Percentiles rank a stretch among this genome's conserved stretches.
Evolutionary conservation across 1,140 invertebrate species (phyloP).

Genomic region (Cotesia chilonis): DNA sequence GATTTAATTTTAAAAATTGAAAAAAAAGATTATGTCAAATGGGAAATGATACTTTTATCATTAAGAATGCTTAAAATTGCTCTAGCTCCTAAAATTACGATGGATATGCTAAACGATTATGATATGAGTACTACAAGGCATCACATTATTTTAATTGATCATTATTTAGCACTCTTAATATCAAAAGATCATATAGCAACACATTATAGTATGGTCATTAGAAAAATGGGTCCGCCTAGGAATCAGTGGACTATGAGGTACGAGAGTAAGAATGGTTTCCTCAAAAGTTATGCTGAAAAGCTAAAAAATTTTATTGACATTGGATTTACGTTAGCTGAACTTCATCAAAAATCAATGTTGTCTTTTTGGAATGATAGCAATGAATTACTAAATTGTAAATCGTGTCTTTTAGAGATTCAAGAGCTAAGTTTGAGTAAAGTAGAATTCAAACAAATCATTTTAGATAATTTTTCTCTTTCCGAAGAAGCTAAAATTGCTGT

Average conservation of each 20-base stretch:
- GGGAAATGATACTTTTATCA: slow-evolving; percentile 24
- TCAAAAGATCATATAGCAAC: background rate
- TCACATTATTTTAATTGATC: slow-evolving; percentile 20
- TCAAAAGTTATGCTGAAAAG: background rate
- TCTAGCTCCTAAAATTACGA: slow-evolving; percentile 35
- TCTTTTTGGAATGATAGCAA: background rate
- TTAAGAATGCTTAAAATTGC: slow-evolving; percentile 37
- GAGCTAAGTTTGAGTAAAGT: no score
- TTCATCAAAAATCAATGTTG: background rate
- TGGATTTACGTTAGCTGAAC: no score
- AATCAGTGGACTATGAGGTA: background rate
- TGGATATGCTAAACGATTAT: slow-evolving; percentile 32
- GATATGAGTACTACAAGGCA: slow-evolving; percentile 36
- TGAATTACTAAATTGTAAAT: background rate
- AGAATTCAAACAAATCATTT: no score
- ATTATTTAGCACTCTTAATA: background rate
- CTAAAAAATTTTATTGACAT: background rate
- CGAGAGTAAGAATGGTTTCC: slow-evolving; percentile 1
- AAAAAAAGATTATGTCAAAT: slow-evolving; percentile 12
- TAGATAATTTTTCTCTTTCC: no score
- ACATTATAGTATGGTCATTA: background rate
- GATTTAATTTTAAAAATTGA: slow-evolving; percentile 23
- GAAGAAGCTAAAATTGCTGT: no score
- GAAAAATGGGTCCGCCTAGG: background rate
- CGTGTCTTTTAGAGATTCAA: background rate